Evolutionary conservation across 2,797 vertebrate genomes (phyloP), one percentile per base, ranked within the genome.

Genomic region (Coilia nasus): DNA sequence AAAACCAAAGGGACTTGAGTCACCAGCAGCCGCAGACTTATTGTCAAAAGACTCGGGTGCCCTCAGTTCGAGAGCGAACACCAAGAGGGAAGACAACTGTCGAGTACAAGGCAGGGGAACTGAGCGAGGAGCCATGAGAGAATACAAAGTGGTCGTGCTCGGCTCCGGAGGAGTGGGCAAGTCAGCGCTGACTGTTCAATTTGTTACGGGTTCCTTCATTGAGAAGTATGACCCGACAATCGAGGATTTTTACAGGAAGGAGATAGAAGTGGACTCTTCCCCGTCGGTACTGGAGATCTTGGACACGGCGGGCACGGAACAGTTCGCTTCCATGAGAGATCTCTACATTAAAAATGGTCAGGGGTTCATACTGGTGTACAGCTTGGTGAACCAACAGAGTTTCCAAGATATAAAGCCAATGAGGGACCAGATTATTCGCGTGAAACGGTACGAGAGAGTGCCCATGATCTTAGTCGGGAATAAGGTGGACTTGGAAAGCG

Each of bases 391-490:
- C 94, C 97, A 98, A 93, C 97, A 97, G 96, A 97, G 96, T 94
- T 98, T 98, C 93, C 97, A 98, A 95, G 97, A 98, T 94, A 98
- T 98, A 95, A 97, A 96, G 90, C 97, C 97, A 81, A 98, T 98
- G 97, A 93, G 97, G 88, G 97, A 98, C 91, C 97, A 98, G 96
- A 98, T 98, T 95, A 97, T 97, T 94, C 95, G 97, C 81, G 97
- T 98, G 87, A 98, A 98, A 94, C 90, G 97, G 87, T 98, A 97
- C 94, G 97, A 98, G 93, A 94, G 96, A 88, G 97, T 98, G 92
- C 97, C 97, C 90, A 97, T 98, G 97, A 97, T 98, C 94, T 95
- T 98, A 94, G 97, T 98, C 94, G 97, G 97, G n/a, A 98, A 98
- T 95, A 98, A 98, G 94, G 97, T 98, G 95, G 97, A 98, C 93